Conservation (phyloP, 2,113 vertebrate genomes). For the Aegithalos caudatus region DNA sequence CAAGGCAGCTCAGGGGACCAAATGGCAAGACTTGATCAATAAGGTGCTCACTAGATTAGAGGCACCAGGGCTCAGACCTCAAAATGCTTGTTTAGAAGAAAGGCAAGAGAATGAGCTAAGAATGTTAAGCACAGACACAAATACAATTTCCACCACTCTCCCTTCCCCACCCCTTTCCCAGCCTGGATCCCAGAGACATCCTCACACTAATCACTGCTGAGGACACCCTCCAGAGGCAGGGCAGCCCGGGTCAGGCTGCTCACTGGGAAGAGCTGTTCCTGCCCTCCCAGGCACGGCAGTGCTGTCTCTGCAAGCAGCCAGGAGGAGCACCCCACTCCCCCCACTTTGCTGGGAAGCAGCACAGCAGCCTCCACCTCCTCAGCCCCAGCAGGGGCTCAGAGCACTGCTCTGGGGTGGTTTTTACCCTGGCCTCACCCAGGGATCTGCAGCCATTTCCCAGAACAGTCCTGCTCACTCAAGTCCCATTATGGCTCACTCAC, state of each 20-base stretch:
- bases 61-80: background rate
- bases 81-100: background rate
- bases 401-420: background rate
- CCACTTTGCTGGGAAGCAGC: background rate
- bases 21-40: slow-evolving; percentile 48
- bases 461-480: background rate
- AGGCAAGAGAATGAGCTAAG: background rate
- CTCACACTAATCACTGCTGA: background rate
- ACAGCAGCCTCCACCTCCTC: rapidly evolving
- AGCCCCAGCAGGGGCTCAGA: background rate
- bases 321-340: rapidly evolving
- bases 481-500: background rate
- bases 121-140: background rate
- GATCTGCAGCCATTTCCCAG: background rate
- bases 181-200: background rate
- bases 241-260: background rate
- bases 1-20: background rate
- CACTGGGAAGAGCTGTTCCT: background rate
- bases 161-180: background rate
- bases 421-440: no score
- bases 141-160: background rate
- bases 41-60: background rate
- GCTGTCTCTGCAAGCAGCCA: background rate
- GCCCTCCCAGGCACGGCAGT: background rate
- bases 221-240: background rate